A percentile compares a stretch with the other conserved stretches of the same genome.
These are phyloP conservation scores for Amphiprion ocellaris DNA, from an alignment of 2,113 vertebrate species.

Conservation along the genomic window DNA sequence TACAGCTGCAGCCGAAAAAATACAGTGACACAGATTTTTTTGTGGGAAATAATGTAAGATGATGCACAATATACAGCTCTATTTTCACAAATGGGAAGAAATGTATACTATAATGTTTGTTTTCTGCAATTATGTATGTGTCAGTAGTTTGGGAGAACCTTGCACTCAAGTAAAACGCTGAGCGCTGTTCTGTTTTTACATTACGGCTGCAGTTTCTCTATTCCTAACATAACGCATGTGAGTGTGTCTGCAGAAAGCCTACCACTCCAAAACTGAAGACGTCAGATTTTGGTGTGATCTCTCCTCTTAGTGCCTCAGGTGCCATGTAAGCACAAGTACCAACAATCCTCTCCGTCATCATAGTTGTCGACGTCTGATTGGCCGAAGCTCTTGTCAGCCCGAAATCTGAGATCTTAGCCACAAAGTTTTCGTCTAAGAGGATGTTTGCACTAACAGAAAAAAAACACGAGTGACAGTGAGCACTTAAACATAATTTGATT, in stretches of 20 bases:
- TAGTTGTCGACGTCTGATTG: slow-evolving; percentile 85
- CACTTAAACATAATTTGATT: neutral
- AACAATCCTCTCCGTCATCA: slow-evolving; percentile 94
- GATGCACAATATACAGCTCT: neutral
- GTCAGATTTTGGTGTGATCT: slow-evolving; percentile 95
- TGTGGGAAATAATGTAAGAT: slow-evolving; percentile 19
- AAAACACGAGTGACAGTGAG: neutral
- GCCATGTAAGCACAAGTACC: slow-evolving; percentile 98
- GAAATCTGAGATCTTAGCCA: slow-evolving; percentile 96
- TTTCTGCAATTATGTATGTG: slow-evolving; percentile 8
- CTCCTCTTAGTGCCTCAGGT: slow-evolving; percentile 93
- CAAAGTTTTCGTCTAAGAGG: slow-evolving; percentile 88
- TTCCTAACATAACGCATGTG: slow-evolving; percentile 6
- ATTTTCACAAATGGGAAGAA: slow-evolving; percentile 38
- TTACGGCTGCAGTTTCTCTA: slow-evolving; percentile 29
- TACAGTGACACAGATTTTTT: neutral
- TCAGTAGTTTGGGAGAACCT: slow-evolving; percentile 43
- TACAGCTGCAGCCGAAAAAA: slow-evolving; percentile 5
- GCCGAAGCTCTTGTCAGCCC: slow-evolving; percentile 93
- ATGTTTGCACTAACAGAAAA: slow-evolving; percentile 91
- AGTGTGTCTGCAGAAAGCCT: slow-evolving; percentile 55
- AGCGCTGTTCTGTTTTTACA: slow-evolving; percentile 33
- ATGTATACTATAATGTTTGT: slow-evolving; percentile 21
- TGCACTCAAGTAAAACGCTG: slow-evolving; percentile 28
- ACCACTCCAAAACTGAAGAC: slow-evolving; percentile 98